Base-by-base conservation (phyloP, 2,113 vertebrate genomes). In the Caranx ignobilis region DNA sequence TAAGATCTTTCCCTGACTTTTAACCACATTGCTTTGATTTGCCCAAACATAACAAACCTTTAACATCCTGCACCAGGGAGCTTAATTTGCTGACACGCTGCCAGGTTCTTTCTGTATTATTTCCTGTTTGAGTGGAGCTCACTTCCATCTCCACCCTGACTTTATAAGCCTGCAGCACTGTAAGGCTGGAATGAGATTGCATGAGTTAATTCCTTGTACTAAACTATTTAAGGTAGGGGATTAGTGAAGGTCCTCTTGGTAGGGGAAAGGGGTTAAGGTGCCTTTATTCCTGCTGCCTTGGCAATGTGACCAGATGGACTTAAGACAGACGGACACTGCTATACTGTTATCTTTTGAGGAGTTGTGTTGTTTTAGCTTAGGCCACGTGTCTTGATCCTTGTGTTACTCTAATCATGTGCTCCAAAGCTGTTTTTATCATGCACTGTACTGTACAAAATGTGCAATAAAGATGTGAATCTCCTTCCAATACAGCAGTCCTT, bases 211-310 rank as follows among this genome's bases (percentile, higher is more conserved):
- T 92, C 93, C 89, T 89, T 86, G 86, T 83, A 81, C 92, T 94
- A 82, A 90, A 92, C 92, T 92, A 94, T 94, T 94, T 93, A 93
- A 92, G 87, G 90, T 39, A 31, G 47, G 47, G 77, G 92, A 93
- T 95, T 95, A 94, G 74, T 52, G 21, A 86, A 88, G 79, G 84
- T 85, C 50, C 70, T 82, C 77, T 69, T 1, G 59, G 19, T 71
- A 50, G 55, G 69, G 54, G 79, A 67, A 86, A 73, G 65, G 69
- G 79, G 79, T 85, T 86, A 90, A 91, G 80, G 77, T 91, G 80
- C 70, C 76, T 89, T 72, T 73, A 78, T 90, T 87, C 71, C 77
- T 64, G 54, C 80, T 60, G 67, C 52, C 77, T 74, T 57, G 65
- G 79, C 68, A 79, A 85, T 88, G 83, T 89, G 82, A 84, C 79